Percentiles rank a stretch among this genome's conserved stretches.
Conservation (phyloP, 2,888 invertebrate species). For the Maniola hyperantus region DNA sequence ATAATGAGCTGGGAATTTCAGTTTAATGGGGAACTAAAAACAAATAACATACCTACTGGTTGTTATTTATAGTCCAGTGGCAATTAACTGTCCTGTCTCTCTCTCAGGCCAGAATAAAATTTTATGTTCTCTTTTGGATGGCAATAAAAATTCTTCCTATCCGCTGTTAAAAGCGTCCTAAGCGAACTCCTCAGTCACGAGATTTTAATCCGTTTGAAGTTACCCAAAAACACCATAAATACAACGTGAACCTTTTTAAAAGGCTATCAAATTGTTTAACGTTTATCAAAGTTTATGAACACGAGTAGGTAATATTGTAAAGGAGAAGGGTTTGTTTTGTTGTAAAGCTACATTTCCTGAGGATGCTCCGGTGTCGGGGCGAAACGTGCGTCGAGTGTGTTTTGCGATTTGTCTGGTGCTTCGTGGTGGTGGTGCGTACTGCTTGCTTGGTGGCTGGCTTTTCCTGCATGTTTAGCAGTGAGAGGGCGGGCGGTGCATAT, state of each 20-base stretch:
- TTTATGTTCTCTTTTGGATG: slow-evolving; percentile 64
- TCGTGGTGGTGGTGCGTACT: too few species aligned
- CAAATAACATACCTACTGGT: slow-evolving; percentile 32
- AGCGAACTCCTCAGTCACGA: slow-evolving; percentile 52
- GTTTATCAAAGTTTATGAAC: slow-evolving; percentile 39
- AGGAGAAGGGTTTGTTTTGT: background rate
- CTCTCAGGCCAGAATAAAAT: slow-evolving; percentile 60
- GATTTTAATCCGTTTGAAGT: slow-evolving; percentile 61
- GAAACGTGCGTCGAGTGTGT: too few species aligned
- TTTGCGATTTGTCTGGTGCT: too few species aligned
- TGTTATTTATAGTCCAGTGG: slow-evolving; percentile 48
- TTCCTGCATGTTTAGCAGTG: too few species aligned
- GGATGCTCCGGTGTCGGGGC: too few species aligned
- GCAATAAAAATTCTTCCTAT: slow-evolving; percentile 71
- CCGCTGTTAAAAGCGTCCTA: slow-evolving; percentile 64
- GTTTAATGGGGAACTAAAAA: slow-evolving; percentile 40
- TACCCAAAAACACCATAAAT: slow-evolving; percentile 55
- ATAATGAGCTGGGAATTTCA: slow-evolving; percentile 18
- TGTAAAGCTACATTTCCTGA: too few species aligned
- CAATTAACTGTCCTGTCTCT: slow-evolving; percentile 60
- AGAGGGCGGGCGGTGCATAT: too few species aligned
- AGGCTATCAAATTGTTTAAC: slow-evolving; percentile 47
- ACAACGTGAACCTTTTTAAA: slow-evolving; percentile 49
- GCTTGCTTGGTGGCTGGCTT: too few species aligned
- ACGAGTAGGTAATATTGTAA: background rate